Conservation (phyloP, 2,797 vertebrate genomes). For the Spinus pinus region DNA sequence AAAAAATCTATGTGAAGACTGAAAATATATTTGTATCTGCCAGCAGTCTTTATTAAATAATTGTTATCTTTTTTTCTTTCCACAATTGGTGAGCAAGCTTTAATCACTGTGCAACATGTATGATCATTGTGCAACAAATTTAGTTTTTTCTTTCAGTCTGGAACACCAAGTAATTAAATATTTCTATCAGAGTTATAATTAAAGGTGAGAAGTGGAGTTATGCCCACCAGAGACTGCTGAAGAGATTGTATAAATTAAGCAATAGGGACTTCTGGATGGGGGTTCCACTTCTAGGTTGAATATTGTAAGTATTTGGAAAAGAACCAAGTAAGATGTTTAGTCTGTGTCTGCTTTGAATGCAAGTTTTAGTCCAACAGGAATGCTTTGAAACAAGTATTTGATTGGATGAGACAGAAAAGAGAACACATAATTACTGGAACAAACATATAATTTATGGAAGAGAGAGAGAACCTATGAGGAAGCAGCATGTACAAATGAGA, state of each 20-base stretch:
- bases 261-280: not conserved
- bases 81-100: not conserved
- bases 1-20: not conserved
- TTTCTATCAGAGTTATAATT: not conserved
- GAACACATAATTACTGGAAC: not conserved
- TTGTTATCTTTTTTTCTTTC: not conserved
- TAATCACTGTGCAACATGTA: not conserved
- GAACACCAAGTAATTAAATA: not conserved
- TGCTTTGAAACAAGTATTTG: not conserved
- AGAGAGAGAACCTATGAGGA: not conserved
- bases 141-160: not conserved
- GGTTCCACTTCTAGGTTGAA: not conserved
- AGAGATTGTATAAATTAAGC: not conserved
- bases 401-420: not conserved
- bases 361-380: not conserved
- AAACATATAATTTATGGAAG: not conserved
- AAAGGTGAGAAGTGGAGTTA: not conserved
- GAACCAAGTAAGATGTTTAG: conserved; percentile 8
- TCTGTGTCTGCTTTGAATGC: not conserved
- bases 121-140: not conserved
- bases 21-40: not conserved
- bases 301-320: not conserved
- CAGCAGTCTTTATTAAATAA: not conserved
- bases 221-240: not conserved
- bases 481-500: not conserved